Base-by-base conservation (phyloP, 2,797 vertebrate genomes). In the Lophotriccus pileatus region DNA sequence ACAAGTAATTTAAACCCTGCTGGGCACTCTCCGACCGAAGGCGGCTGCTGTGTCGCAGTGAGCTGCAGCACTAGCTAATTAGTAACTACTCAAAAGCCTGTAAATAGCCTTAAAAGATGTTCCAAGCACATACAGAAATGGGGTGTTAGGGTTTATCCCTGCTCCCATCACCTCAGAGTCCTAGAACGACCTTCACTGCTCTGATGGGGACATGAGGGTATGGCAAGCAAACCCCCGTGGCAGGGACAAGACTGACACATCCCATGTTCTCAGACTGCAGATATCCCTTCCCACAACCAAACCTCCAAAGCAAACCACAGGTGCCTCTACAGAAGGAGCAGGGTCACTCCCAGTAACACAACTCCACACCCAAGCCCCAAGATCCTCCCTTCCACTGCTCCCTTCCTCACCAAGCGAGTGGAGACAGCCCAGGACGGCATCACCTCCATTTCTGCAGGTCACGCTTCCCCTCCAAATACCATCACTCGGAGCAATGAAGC, bases 1-100 rank as follows among this genome's bases (percentile, higher is more conserved):
- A 95, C 94, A 95, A 95, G 94, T 73, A 83, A 93, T 96, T 95
- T 89, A 94, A 93, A 85, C 82, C 94, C 95, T 89, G 92, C 95
- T 95, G 95, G 89, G 92, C 84, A 58, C 92, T 81, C 76, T 68
- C 87, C 4, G 60, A 77, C 91, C 36, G 4, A 87, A 89, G 75
- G 73, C 95, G 77, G 78, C 91, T 87, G 92, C 46, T 14, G 39
- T 30, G 62, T 62, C 62, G 93, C 87, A 79, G 91, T 9, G 47
- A 91, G 90, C 91, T 95, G 94, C 73, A 3, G 90, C 80, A 56
- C 41, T 59, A 12, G 30, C 92, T 93, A 92, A 96, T 96, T 95
- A 93, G 80, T 43, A 90, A 64, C 84, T 25, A 16, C 91, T 78
- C 76, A 37, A 46, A 89, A 93, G 34, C 59, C 73, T 34, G 76